Evolutionary conservation across 2,797 vertebrate genomes (phyloP).

Genomic region (Anableps anableps): DNA sequence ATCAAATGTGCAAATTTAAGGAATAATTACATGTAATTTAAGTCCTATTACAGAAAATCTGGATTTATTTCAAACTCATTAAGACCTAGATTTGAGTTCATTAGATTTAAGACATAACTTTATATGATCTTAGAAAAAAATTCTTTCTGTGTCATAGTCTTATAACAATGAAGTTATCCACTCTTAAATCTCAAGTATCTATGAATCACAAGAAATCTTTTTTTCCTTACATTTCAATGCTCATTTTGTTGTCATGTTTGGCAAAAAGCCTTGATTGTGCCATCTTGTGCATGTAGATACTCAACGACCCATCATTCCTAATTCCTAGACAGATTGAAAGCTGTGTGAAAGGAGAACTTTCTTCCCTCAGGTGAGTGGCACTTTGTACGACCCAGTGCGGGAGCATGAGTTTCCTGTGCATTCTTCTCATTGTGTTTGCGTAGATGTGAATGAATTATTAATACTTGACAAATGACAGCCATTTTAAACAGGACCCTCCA

Average conservation of each 20-base stretch:
- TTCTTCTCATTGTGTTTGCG: slow-evolving; percentile 33
- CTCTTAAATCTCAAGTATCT: slow-evolving; percentile 32
- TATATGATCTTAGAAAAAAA: background rate
- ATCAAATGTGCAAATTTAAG: background rate
- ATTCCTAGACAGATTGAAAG: slow-evolving; percentile 47
- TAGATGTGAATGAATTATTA: slow-evolving; percentile 77
- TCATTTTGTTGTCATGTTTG: slow-evolving; percentile 6
- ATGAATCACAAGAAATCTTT: slow-evolving; percentile 35
- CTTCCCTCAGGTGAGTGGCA: slow-evolving; percentile 51
- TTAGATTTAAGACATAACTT: background rate
- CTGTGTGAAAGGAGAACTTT: slow-evolving; percentile 20
- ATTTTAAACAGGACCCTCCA: slow-evolving; percentile 70
- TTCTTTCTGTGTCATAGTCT: background rate
- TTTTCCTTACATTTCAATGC: background rate
- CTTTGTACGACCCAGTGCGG: slow-evolving; percentile 29
- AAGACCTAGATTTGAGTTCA: background rate
- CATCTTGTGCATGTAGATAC: background rate
- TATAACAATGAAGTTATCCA: slow-evolving; percentile 12
- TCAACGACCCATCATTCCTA: slow-evolving; percentile 6
- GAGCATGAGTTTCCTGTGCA: slow-evolving; percentile 1
- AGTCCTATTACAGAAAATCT: background rate
- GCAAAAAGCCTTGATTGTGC: slow-evolving; percentile 1
- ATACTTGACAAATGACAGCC: slow-evolving; percentile 81
- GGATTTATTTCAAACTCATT: background rate
- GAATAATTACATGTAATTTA: background rate